Percentiles rank a stretch among this genome's conserved stretches.
These are phyloP conservation scores for Phrynosoma platyrhinos DNA, from an alignment of 2,113 vertebrate genomes.

Conservation along the genomic window DNA sequence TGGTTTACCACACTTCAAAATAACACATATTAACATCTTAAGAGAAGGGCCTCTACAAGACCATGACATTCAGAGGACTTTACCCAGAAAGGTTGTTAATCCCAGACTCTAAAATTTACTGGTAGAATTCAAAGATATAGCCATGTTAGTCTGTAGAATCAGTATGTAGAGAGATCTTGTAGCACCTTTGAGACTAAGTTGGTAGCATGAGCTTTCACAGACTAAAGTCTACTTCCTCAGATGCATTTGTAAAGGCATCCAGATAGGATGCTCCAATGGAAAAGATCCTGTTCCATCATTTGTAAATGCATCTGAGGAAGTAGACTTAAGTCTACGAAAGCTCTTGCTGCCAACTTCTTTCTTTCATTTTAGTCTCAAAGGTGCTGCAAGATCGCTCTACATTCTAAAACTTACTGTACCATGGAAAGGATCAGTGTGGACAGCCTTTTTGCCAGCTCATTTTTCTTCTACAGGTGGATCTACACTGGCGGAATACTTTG, in stretches of 20 bases:
- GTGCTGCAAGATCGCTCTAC: no score
- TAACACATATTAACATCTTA: neutral
- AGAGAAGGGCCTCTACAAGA: neutral
- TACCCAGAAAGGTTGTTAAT: neutral
- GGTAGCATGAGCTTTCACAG: no score
- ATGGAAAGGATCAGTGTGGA: neutral
- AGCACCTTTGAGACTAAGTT: no score
- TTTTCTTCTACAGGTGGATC: neutral
- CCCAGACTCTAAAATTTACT: neutral
- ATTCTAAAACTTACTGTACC: neutral
- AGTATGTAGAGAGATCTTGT: no score
- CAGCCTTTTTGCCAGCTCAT: neutral
- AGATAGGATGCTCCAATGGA: constrained; percentile 48
- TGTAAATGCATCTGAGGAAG: no score
- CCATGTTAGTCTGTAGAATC: no score
- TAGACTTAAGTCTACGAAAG: no score
- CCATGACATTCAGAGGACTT: neutral
- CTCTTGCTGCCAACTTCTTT: no score
- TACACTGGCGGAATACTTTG: no score
- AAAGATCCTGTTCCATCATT: constrained; percentile 42
- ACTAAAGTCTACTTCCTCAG: no score
- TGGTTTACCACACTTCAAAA: neutral
- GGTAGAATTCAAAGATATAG: no score
- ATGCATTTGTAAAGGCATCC: neutral
- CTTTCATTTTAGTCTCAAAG: no score